phyloP scores from a whole-genome alignment of 2,888 invertebrate species.

The Nysson spinosus region DNA sequence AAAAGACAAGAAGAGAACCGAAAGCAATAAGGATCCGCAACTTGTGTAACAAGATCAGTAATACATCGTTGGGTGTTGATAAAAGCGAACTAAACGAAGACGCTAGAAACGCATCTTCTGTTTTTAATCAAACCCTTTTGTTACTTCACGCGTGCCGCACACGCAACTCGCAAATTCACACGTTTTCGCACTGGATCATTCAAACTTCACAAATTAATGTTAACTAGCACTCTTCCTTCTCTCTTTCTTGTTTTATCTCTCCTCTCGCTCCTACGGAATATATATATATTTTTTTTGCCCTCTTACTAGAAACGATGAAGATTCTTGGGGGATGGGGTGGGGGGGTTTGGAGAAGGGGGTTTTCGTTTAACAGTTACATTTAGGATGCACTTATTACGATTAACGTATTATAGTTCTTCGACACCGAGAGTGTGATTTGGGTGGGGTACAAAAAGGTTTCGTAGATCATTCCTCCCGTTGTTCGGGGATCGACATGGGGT shows the following conservation, averaged over 20 bases:
- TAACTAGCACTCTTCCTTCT: too few species aligned
- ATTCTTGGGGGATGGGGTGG: constrained; percentile 48
- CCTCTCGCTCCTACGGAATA: too few species aligned
- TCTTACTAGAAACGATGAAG: constrained; percentile 59
- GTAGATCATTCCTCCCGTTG: constrained; percentile 19
- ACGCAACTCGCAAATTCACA: too few species aligned
- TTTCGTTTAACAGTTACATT: constrained; percentile 55
- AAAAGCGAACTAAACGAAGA: too few species aligned
- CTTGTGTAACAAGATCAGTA: too few species aligned
- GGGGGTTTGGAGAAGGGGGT: constrained; percentile 55
- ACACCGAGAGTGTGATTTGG: constrained; percentile 59
- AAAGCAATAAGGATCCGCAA: neutral
- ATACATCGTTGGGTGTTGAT: too few species aligned
- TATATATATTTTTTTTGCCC: constrained; percentile 1
- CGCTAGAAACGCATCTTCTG: too few species aligned
- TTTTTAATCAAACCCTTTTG: too few species aligned
- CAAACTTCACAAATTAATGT: too few species aligned
- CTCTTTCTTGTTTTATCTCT: too few species aligned
- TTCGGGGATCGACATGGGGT: constrained; percentile 7
- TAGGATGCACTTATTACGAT: constrained; percentile 71
- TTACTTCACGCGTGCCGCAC: too few species aligned
- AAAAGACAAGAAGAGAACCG: neutral
- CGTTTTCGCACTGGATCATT: too few species aligned
- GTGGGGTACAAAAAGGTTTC: constrained; percentile 67
- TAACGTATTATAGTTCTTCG: constrained; percentile 57